Conservation (phyloP, 2,888 invertebrate species). For the Disparrhopalites patrizii region DNA sequence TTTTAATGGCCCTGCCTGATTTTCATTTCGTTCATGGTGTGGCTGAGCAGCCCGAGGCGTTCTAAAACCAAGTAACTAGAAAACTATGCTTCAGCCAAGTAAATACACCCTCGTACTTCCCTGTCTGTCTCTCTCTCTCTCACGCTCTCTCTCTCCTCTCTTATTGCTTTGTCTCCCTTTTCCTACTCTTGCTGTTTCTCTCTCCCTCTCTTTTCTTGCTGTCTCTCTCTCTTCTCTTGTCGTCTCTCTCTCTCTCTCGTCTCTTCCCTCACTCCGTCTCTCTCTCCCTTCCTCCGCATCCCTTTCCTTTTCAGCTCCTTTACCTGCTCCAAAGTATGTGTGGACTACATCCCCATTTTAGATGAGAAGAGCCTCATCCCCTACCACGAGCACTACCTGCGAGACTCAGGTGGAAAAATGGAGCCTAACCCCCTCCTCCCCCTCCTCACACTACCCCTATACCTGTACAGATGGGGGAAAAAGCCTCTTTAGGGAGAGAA, state of each 20-base stretch:
- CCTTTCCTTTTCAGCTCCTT: not conserved
- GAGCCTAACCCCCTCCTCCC: too few species aligned
- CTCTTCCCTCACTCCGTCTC: not conserved
- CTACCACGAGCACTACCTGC: too few species aligned
- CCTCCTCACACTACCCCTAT: too few species aligned
- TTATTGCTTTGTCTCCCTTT: not conserved
- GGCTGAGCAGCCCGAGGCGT: conserved; percentile 27
- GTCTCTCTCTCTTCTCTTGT: conserved; percentile 4
- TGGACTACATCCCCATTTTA: conserved; percentile 5
- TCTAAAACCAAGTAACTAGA: conserved; percentile 4
- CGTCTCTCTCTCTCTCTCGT: not conserved
- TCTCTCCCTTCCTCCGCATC: too few species aligned
- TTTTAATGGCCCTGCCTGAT: conserved; percentile 28
- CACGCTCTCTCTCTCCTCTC: not conserved
- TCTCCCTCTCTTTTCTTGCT: not conserved
- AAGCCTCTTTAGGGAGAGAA: too few species aligned
- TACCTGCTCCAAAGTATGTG: not conserved
- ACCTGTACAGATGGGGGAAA: too few species aligned
- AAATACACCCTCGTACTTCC: not conserved
- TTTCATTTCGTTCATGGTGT: conserved; percentile 27
- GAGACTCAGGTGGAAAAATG: too few species aligned
- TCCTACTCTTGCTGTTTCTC: not conserved
- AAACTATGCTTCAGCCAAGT: too few species aligned
- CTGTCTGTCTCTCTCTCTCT: conserved; percentile 8
- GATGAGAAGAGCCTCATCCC: too few species aligned